Base-by-base conservation (phyloP, 1,140 invertebrate genomes). In the Frieseomelitta varia region DNA sequence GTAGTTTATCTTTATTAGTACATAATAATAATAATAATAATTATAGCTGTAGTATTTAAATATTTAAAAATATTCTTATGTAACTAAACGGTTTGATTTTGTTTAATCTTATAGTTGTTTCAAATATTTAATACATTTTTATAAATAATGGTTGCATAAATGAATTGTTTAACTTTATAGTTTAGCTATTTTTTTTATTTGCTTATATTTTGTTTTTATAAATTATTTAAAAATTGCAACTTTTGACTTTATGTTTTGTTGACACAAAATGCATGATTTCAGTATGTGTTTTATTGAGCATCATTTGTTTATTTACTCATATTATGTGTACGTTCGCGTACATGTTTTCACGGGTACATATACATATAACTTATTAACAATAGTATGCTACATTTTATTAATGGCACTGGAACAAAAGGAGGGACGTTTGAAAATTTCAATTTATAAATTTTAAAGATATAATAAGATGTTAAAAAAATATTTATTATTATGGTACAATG, bases 401-500 rank as follows among this genome's bases (percentile, higher is more conserved):
- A 84, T 79, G 81, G 81, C 81, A 79, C 77, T 79, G 39, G 47
- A 79, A 84, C 81, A 84, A 84, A 84, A 71, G 81, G 81, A 84
- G 81, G 67, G 67, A 71, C 39, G 34, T 56, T 76, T 47, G 17
- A 56, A 67, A 47, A 67, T 55, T 53, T 61, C 19, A 79, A 56
- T 56, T 19, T 76, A 11, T 10, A 61, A 81, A 55, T 53, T 4
- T 39, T 27, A 47, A 24, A 69, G 2, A 30, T 51, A 55, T 19
- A 68, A 2, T 56, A 17, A 47, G 34, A 10, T 19, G 4, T n/a
- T 27, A 0, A 39, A 8, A 61, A 63, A 51, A 61, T 10, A 14
- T 63, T 10, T 30, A 34, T 84, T 78, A 84, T 84, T 71, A 79
- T 84, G 76, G 75, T 84, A 79, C 75, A 83, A 78, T 81, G 24